Evolutionary conservation across 2,797 vertebrate genomes (phyloP).

Genomic region (Vipera latastei): DNA sequence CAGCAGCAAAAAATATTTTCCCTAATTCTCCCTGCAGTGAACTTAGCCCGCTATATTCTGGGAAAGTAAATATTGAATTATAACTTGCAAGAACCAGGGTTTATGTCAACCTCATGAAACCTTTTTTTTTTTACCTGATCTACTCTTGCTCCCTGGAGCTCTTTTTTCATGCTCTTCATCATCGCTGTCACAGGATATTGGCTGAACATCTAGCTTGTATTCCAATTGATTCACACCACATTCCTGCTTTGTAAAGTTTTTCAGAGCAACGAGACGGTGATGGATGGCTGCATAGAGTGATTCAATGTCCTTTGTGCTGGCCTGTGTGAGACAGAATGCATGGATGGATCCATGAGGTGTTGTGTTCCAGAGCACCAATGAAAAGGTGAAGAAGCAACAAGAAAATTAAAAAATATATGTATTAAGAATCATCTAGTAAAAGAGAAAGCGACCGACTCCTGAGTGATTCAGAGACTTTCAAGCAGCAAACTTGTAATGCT

Average conservation of each 20-base stretch:
- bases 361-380: not conserved
- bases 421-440: not conserved
- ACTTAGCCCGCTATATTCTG: not conserved
- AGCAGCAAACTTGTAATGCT: not conserved
- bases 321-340: conserved; percentile 58
- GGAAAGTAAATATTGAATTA: not conserved
- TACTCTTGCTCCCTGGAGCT: conserved; percentile 47
- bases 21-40: not conserved
- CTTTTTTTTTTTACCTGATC: conserved; percentile 66
- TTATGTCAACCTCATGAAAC: not conserved
- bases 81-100: not conserved
- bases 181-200: conserved; percentile 67
- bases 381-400: not conserved
- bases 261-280: conserved; percentile 77
- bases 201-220: conserved; percentile 53
- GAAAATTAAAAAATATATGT: not conserved
- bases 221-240: conserved; percentile 44
- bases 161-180: conserved; percentile 62
- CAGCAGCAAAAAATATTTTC: not conserved
- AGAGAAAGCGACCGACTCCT: not conserved
- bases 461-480: not conserved
- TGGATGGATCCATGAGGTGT: not conserved
- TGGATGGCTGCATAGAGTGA: conserved; percentile 76
- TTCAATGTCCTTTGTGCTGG: conserved; percentile 73
- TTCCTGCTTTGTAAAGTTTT: conserved; percentile 56